phyloP scores from a whole-genome alignment of 2,888 invertebrate genomes.

The Seira sanloemensis region DNA sequence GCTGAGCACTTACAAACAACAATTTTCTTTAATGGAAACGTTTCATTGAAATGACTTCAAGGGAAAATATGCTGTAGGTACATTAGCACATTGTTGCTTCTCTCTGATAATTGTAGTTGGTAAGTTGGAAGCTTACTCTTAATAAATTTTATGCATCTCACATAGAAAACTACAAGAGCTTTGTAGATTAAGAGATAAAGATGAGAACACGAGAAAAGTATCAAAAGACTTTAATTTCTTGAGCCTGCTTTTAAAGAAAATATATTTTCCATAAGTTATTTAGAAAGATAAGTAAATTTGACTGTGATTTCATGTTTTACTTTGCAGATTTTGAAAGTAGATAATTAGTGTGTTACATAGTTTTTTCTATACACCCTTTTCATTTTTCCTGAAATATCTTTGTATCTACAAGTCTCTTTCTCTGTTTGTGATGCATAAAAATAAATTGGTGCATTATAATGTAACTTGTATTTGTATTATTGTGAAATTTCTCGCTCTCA shows the following conservation, averaged over 20 bases:
- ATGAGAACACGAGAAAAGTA: constrained; percentile 13
- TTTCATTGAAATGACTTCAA: constrained; percentile 2
- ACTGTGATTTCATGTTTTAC: neutral
- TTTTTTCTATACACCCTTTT: too few relatives aligned
- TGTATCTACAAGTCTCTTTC: too few relatives aligned
- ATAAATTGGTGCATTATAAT: too few relatives aligned
- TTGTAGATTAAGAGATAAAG: neutral
- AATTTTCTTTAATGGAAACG: constrained; percentile 11
- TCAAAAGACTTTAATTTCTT: neutral
- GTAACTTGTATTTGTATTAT: too few relatives aligned
- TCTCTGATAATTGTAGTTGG: constrained; percentile 4
- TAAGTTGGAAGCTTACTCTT: neutral
- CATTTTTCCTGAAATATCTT: too few relatives aligned
- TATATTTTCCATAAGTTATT: neutral
- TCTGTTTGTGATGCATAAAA: too few relatives aligned
- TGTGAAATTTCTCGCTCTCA: too few relatives aligned
- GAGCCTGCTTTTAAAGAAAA: neutral
- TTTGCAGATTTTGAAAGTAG: constrained; percentile 2
- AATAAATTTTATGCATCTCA: constrained; percentile 5
- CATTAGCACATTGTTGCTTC: constrained; percentile 9
- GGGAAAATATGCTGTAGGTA: constrained; percentile 4
- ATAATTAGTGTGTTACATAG: neutral
- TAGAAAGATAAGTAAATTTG: neutral
- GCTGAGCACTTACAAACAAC: constrained; percentile 5
- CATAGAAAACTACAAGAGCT: constrained; percentile 3